These are phyloP conservation scores for Reinhardtius hippoglossoides DNA, from an alignment of 2,113 vertebrate species.

Conservation along the genomic window DNA sequence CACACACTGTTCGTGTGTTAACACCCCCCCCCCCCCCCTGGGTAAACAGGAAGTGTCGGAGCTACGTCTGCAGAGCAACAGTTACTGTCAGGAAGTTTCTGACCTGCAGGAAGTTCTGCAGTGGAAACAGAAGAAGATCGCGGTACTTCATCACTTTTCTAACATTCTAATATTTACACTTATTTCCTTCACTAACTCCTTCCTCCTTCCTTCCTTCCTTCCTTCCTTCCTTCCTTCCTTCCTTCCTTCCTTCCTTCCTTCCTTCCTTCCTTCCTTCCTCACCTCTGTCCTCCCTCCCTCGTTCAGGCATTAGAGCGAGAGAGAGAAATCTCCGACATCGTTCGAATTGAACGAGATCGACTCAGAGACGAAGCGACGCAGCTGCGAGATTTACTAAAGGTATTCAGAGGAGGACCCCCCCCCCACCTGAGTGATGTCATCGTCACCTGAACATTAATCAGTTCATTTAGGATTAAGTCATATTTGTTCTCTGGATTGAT, in stretches of 20 bases:
- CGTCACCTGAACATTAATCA: background rate
- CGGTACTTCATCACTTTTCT: slow-evolving; percentile 72
- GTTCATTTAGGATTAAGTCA: background rate
- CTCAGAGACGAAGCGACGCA: slow-evolving; percentile 88
- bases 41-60: slow-evolving; percentile 87
- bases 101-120: slow-evolving; percentile 95
- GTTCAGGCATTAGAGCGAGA: slow-evolving; percentile 93
- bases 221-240: background rate
- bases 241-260: background rate
- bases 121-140: slow-evolving; percentile 97
- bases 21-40: no score
- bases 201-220: background rate
- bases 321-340: slow-evolving; percentile 91
- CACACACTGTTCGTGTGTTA: no score
- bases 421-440: slow-evolving; percentile 10
- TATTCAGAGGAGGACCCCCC: slow-evolving; percentile 66
- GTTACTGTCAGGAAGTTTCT: slow-evolving; percentile 88
- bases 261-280: background rate
- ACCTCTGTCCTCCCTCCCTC: slow-evolving; percentile 13
- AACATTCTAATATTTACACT: background rate
- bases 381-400: slow-evolving; percentile 90
- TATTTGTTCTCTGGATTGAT: no score
- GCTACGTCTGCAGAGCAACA: slow-evolving; percentile 87
- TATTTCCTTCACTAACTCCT: background rate
- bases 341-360: slow-evolving; percentile 89